A percentile compares a stretch with the other conserved stretches of the same genome.
Evolutionary conservation across 2,888 invertebrate genomes (phyloP).

Genomic region (Suillia variegata): DNA sequence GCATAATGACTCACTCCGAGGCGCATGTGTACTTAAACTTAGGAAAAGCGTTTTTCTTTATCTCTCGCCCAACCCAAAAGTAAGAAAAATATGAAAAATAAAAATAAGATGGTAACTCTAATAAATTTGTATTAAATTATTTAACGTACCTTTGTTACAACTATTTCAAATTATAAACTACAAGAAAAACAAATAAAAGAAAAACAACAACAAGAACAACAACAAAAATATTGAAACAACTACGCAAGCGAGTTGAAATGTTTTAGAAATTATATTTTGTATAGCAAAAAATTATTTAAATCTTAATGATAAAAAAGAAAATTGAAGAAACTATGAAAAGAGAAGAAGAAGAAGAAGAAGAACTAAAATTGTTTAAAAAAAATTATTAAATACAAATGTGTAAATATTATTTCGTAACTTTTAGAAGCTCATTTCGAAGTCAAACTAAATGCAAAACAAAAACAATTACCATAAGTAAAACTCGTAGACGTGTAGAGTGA

Average conservation of each 20-base stretch:
- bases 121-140: slow-evolving; percentile 33
- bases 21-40: too few relatives aligned
- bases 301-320: not conserved
- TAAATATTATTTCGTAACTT: too few relatives aligned
- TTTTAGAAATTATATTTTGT: slow-evolving; percentile 20
- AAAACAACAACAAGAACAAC: too few relatives aligned
- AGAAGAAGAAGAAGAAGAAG: slow-evolving; percentile 19
- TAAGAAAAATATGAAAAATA: too few relatives aligned
- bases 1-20: too few relatives aligned
- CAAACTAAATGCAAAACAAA: slow-evolving; percentile 9
- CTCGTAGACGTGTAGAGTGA: not conserved
- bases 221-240: too few relatives aligned
- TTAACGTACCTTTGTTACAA: slow-evolving; percentile 52
- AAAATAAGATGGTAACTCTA: too few relatives aligned
- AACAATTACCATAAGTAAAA: slow-evolving; percentile 16
- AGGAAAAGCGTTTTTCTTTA: too few relatives aligned
- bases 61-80: too few relatives aligned
- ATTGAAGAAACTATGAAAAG: slow-evolving; percentile 10
- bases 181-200: slow-evolving; percentile 2
- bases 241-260: too few relatives aligned
- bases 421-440: too few relatives aligned
- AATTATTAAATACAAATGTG: too few relatives aligned
- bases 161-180: slow-evolving; percentile 22
- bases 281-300: slow-evolving; percentile 14
- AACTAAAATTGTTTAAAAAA: not conserved